Conservation (phyloP, 2,888 invertebrate genomes). For the Calephelis perditalis region DNA sequence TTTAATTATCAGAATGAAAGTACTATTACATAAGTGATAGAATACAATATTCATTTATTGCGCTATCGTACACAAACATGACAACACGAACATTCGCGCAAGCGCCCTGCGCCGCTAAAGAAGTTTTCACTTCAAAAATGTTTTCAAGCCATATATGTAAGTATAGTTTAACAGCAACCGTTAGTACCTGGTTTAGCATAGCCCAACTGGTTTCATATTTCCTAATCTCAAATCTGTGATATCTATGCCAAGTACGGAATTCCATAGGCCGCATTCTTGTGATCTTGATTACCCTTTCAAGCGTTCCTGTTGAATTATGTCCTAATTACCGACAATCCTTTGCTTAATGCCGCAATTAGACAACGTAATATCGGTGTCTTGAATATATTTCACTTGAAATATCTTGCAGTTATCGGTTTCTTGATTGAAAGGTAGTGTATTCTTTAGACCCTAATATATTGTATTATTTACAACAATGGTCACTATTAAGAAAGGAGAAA, state of each 20-base stretch:
- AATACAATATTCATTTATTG: too few relatives aligned
- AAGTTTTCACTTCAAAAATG: background rate
- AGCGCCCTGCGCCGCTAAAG: too few relatives aligned
- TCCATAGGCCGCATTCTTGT: slow-evolving; percentile 31
- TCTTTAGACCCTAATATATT: too few relatives aligned
- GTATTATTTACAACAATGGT: too few relatives aligned
- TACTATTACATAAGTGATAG: too few relatives aligned
- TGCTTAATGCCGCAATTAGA: background rate
- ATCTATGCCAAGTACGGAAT: slow-evolving; percentile 30
- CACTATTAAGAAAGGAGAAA: too few relatives aligned
- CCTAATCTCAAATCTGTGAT: slow-evolving; percentile 25
- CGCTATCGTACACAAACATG: too few relatives aligned
- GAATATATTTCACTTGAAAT: background rate
- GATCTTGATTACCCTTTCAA: slow-evolving; percentile 25
- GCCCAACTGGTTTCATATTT: slow-evolving; percentile 10
- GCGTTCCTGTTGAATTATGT: slow-evolving; percentile 49
- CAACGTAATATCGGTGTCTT: background rate
- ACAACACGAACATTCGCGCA: too few relatives aligned
- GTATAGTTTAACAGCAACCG: background rate
- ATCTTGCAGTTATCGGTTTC: background rate
- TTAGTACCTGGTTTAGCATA: background rate
- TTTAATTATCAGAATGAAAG: too few relatives aligned
- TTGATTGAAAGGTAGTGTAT: too few relatives aligned
- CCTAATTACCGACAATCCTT: slow-evolving; percentile 24
- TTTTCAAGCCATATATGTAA: background rate